Base-by-base conservation (phyloP, 2,888 invertebrate genomes). In the Synergus laeviventris region DNA sequence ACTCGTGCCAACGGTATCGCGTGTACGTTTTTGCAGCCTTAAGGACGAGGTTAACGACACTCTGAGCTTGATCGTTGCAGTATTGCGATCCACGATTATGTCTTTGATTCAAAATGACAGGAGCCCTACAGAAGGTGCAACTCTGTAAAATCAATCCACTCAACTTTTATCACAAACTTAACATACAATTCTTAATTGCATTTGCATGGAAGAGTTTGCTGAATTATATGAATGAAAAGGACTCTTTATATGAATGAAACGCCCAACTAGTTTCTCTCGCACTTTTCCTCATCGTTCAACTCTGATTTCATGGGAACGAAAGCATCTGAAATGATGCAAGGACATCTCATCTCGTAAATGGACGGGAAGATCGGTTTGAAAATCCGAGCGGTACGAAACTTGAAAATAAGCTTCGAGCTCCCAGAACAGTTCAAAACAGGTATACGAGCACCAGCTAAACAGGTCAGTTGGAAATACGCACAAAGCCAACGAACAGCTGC, bases 21-120 rank as follows among this genome's bases (percentile, higher is more conserved):
- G 88, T 87, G 89, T 88, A 87, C 83, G 88, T 89, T 90, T 89
- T 89, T 89, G 88, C 89, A 86, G 87, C 86, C n/a, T n/a, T 85
- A 84, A 88, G 85, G 86, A 87, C 84, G 84, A 79, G 87, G 88
- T 88, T 87, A 86, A 87, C 80, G 87, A 86, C 86, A 84, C 83
- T 78, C n/a, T n/a, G 76, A 79, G 75, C 77, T 77, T 75, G 74
- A 42, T 73, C 78, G 54, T 78, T 36, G n/a, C 77, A 38, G 39
- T n/a, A 73, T 64, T 66, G 42, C 42, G 56, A 77, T 56, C 18
- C 62, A 45, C 49, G 75, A 61, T 62, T 73, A 77, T 45, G 75
- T 54, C 61, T 74, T 66, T 77, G 39, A 61, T 42, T 77, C 73
- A 31, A 16, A 42, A 77, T 60, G 31, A 31, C 12, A n/a, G 39